Conservation (phyloP, 2,113 vertebrate genomes). For the Alligator sinensis region DNA sequence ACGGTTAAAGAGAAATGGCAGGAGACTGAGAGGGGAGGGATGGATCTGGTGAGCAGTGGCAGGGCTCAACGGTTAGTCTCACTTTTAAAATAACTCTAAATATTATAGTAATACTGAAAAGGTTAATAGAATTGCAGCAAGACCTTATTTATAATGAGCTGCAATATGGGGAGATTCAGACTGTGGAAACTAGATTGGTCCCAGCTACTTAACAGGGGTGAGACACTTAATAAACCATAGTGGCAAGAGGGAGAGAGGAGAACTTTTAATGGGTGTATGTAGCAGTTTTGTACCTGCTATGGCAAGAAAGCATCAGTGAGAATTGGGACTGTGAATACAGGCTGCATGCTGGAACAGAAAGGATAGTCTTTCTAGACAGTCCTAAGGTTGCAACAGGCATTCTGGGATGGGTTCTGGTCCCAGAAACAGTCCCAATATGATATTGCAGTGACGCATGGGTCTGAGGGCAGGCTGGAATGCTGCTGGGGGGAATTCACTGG, state of each 20-base stretch:
- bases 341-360: not conserved
- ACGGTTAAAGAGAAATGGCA: not conserved
- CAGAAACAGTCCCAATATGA: not conserved
- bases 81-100: not conserved
- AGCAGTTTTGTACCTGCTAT: not conserved
- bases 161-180: not conserved
- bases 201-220: not conserved
- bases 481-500: not conserved
- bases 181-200: not conserved
- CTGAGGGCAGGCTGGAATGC: not conserved
- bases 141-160: not conserved
- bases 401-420: not conserved
- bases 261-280: not conserved
- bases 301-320: not conserved
- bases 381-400: not conserved
- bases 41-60: not conserved
- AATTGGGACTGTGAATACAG: not conserved
- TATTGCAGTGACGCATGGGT: not conserved
- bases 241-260: not conserved
- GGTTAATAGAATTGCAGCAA: not conserved
- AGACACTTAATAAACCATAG: not conserved
- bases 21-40: not conserved
- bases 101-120: not conserved
- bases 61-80: not conserved
- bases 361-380: not conserved